Evolutionary conservation across 2,888 invertebrate genomes (phyloP).

Genomic region (Pseudanteris insignis): DNA sequence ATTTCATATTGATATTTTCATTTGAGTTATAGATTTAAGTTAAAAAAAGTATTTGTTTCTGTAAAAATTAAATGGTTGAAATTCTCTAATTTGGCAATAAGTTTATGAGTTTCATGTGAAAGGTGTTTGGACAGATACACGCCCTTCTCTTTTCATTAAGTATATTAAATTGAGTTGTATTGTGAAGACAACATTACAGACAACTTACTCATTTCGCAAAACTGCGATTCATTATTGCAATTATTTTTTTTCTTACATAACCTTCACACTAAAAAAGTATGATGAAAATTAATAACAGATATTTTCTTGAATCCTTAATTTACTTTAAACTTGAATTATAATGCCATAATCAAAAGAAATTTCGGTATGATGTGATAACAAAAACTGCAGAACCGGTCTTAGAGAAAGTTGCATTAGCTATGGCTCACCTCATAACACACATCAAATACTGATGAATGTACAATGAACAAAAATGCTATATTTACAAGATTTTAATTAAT

Average conservation of each 20-base stretch:
- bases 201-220: too few relatives aligned
- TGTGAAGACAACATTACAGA: background rate
- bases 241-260: too few relatives aligned
- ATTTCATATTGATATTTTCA: too few relatives aligned
- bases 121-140: background rate
- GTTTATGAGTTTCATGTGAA: constrained; percentile 5
- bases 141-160: background rate
- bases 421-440: constrained; percentile 9
- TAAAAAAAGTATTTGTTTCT: too few relatives aligned
- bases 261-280: too few relatives aligned
- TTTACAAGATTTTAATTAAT: constrained; percentile 20
- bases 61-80: too few relatives aligned
- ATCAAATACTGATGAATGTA: constrained; percentile 12
- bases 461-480: constrained; percentile 18
- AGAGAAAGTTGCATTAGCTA: constrained; percentile 38
- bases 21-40: too few relatives aligned
- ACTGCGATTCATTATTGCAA: too few relatives aligned
- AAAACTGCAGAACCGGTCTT: constrained; percentile 36
- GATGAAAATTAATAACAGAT: too few relatives aligned
- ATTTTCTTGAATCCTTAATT: too few relatives aligned
- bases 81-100: too few relatives aligned
- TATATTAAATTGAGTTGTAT: background rate
- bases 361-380: constrained; percentile 30
- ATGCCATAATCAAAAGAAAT: constrained; percentile 26
- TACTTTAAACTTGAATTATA: too few relatives aligned